phyloP scores from a whole-genome alignment of 1,140 invertebrate species.

The Drosophila gunungcola region DNA sequence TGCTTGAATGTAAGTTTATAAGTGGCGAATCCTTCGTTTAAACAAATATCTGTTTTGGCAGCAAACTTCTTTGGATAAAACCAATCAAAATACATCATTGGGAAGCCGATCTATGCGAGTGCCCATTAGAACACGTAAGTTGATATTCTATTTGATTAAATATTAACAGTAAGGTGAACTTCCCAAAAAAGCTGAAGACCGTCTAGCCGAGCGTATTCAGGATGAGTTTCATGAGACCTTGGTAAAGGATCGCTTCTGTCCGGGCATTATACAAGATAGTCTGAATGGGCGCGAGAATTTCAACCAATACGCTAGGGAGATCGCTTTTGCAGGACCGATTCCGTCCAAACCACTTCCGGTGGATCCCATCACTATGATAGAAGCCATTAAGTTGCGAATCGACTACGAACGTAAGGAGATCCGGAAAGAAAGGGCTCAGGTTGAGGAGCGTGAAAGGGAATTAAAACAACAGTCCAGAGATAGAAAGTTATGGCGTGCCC shows the following conservation, averaged over 20 bases:
- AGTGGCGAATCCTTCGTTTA: too few relatives aligned
- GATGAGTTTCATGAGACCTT: conserved; percentile 42
- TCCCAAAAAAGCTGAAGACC: conserved; percentile 41
- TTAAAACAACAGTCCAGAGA: not conserved
- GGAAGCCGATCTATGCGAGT: not conserved
- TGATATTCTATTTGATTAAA: not conserved
- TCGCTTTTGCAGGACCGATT: conserved; percentile 44
- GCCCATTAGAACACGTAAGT: not conserved
- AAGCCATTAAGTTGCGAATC: conserved; percentile 66
- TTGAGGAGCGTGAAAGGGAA: not conserved
- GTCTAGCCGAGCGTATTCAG: conserved; percentile 24
- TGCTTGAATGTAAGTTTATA: not conserved
- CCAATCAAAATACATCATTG: not conserved
- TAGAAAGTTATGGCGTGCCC: not conserved
- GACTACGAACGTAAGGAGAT: conserved; percentile 56
- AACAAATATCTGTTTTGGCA: not conserved
- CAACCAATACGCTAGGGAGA: conserved; percentile 56
- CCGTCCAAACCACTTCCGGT: conserved; percentile 49
- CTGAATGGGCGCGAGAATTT: conserved; percentile 57
- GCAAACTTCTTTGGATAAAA: not conserved
- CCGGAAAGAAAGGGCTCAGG: not conserved
- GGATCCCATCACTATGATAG: conserved; percentile 71
- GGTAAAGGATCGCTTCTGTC: conserved; percentile 59
- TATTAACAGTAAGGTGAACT: too few relatives aligned
- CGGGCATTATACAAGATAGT: conserved; percentile 60